Percentiles rank a stretch among this genome's conserved stretches.
Evolutionary conservation across 2,797 vertebrate species (phyloP).

Genomic region (Halcyon smyrnensis): DNA sequence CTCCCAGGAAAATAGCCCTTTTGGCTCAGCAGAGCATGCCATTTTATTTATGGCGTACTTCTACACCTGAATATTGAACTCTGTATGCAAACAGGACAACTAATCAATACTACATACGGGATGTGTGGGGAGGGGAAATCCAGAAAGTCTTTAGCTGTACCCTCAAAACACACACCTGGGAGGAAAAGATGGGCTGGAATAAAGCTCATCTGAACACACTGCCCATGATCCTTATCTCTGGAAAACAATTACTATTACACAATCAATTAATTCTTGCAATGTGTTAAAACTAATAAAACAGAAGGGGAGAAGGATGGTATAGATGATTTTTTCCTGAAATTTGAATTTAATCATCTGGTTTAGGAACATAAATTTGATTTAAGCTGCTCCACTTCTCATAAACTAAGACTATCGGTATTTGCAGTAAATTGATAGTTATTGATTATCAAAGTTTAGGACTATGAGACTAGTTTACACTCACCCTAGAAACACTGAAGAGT

Average conservation of each 20-base stretch:
- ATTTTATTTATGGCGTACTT: constrained; percentile 78
- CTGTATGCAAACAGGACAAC: constrained; percentile 58
- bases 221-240: neutral
- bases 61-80: constrained; percentile 47
- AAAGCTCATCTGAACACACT: neutral
- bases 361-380: neutral
- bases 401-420: neutral
- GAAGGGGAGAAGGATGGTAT: neutral
- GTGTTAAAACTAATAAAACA: constrained; percentile 1
- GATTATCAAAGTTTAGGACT: neutral
- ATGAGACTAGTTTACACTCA: neutral
- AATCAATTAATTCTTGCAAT: neutral
- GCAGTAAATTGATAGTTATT: neutral
- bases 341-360: neutral
- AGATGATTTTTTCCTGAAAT: neutral
- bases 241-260: neutral
- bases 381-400: neutral
- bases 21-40: constrained; percentile 60
- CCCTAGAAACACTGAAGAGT: neutral
- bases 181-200: neutral
- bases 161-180: neutral
- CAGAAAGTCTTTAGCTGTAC: neutral
- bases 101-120: constrained; percentile 28
- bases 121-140: neutral
- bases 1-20: constrained; percentile 66